Percentiles rank a stretch among this genome's conserved stretches.
Conservation (phyloP, 2,888 invertebrate genomes). For the Hypselothyrea guttata region DNA sequence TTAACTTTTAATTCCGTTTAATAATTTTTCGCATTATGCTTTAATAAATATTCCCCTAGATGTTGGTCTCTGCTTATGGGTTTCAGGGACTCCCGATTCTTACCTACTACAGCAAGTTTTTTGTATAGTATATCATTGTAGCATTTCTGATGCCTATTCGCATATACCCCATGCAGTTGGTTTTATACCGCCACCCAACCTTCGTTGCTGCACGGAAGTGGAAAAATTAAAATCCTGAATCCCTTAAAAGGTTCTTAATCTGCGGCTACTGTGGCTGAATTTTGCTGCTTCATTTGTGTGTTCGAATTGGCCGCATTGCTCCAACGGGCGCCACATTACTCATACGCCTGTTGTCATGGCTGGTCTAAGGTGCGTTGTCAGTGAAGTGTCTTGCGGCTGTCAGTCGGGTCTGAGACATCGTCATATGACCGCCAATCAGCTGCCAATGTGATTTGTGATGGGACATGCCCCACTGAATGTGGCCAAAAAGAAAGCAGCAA, state of each 20-base stretch:
- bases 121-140: too few relatives aligned
- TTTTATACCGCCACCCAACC: neutral
- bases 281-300: constrained; percentile 68
- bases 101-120: too few relatives aligned
- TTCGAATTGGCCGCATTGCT: neutral
- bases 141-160: neutral
- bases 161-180: constrained; percentile 6
- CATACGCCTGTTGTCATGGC: constrained; percentile 45
- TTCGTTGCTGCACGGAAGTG: constrained; percentile 12
- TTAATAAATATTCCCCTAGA: too few relatives aligned
- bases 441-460: constrained; percentile 66
- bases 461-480: constrained; percentile 25
- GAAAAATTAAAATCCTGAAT: constrained; percentile 67
- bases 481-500: too few relatives aligned
- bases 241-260: constrained; percentile 81
- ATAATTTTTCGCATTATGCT: too few relatives aligned
- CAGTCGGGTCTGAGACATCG: constrained; percentile 44
- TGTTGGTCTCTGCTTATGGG: too few relatives aligned
- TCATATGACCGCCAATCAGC: constrained; percentile 74
- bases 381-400: constrained; percentile 58
- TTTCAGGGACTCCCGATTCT: too few relatives aligned
- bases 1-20: too few relatives aligned
- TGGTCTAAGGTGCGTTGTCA: constrained; percentile 48
- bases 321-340: constrained; percentile 37
- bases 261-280: constrained; percentile 74